Evolutionary conservation across 2,888 invertebrate genomes (phyloP).

Genomic region (Melolontha melolontha): DNA sequence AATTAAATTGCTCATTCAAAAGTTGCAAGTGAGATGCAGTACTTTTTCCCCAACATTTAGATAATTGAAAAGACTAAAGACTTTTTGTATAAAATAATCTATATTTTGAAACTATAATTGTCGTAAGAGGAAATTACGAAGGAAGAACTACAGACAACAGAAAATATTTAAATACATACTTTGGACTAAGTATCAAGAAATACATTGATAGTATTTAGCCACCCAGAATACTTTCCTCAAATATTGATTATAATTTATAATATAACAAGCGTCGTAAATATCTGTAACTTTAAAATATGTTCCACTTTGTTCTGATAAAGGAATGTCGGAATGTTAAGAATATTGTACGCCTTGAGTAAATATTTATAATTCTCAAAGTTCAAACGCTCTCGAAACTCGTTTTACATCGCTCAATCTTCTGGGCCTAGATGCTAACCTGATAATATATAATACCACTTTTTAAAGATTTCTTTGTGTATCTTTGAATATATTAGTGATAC

Average conservation of each 20-base stretch:
- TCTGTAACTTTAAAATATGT: slow-evolving; percentile 30
- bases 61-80: too few relatives aligned
- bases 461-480: not conserved
- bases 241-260: slow-evolving; percentile 16
- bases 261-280: slow-evolving; percentile 26
- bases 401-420: slow-evolving; percentile 20
- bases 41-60: too few relatives aligned
- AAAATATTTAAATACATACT: too few relatives aligned
- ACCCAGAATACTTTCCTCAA: slow-evolving; percentile 5
- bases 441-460: slow-evolving; percentile 25
- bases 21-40: too few relatives aligned
- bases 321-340: slow-evolving; percentile 38
- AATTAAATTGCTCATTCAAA: too few relatives aligned
- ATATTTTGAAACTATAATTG: too few relatives aligned
- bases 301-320: slow-evolving; percentile 39
- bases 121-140: too few relatives aligned
- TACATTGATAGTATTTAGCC: not conserved
- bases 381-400: slow-evolving; percentile 33
- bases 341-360: slow-evolving; percentile 38
- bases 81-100: too few relatives aligned
- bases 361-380: slow-evolving; percentile 38
- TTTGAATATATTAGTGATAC: too few relatives aligned
- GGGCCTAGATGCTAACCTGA: slow-evolving; percentile 23
- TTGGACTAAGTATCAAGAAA: too few relatives aligned
- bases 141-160: too few relatives aligned